These are phyloP conservation scores for Nibea albiflora DNA, from an alignment of 2,113 vertebrate genomes.

Conservation along the genomic window DNA sequence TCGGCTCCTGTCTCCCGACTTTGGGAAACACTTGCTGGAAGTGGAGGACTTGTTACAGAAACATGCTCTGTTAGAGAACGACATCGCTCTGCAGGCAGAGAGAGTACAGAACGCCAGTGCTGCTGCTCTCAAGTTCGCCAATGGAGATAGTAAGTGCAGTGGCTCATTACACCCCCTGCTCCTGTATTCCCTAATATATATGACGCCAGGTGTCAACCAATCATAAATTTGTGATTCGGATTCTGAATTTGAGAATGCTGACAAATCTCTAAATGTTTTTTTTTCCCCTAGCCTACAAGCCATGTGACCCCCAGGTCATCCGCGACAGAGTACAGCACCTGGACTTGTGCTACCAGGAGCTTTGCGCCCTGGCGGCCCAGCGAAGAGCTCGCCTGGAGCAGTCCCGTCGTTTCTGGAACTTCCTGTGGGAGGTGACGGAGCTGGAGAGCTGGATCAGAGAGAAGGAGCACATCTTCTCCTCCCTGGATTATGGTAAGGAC, in stretches of 20 bases:
- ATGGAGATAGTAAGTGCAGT: constrained; percentile 87
- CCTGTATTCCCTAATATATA: background rate
- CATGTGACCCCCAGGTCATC: constrained; percentile 95
- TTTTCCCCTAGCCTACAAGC: constrained; percentile 89
- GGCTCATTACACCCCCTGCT: background rate
- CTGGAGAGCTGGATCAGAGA: constrained; percentile 96
- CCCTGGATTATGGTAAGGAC: constrained; percentile 95
- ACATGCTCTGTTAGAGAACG: constrained; percentile 91
- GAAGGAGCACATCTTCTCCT: constrained; percentile 95
- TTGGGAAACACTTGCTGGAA: constrained; percentile 95
- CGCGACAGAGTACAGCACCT: constrained; percentile 92
- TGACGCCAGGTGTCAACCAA: no score
- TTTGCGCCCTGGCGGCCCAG: constrained; percentile 86
- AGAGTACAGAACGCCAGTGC: constrained; percentile 87
- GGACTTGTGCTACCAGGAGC: constrained; percentile 89
- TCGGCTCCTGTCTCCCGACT: constrained; percentile 89
- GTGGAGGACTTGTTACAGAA: constrained; percentile 95
- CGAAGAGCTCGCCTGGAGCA: constrained; percentile 89
- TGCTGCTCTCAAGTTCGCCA: constrained; percentile 88
- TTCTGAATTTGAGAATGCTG: no score
- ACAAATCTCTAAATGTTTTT: background rate
- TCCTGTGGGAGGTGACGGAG: constrained; percentile 95
- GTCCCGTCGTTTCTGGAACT: constrained; percentile 93
- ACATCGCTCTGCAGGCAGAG: constrained; percentile 92
- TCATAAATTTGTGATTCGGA: no score